Evolutionary conservation across 2,888 invertebrate genomes (phyloP), one percentile per base, ranked within the genome.

Genomic region (Sialis fuliginosa): DNA sequence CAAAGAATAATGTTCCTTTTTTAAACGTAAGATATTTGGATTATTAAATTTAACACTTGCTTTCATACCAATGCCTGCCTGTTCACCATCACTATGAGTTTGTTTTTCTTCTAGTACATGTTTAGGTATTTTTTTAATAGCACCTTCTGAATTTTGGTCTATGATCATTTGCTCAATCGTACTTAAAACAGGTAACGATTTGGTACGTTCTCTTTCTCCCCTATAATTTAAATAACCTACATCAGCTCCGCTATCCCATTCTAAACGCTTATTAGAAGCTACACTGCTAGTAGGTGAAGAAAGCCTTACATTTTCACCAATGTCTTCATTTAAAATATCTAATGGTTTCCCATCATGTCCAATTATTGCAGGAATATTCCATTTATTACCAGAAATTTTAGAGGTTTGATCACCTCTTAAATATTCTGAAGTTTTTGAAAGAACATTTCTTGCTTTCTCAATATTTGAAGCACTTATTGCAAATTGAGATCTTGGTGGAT

Each of bases 191-290:
- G 46, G 46, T 31, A 47, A 31, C 5, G 46, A 47, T 22, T 58
- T 54, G 39, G 55, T 57, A 10, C 59, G 58, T 35, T 62, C 56
- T 53, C 63, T 63, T 6, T 61, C 58, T 47, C 53, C 54, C 42
- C 67, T 67, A 46, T 52, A 56, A 47, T 62, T 62, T 45, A 54
- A 55, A 62, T 88, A 89, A 1, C 89, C 89, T 41, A 89, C 84
- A 66, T 89, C 89, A 1, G 84, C 89, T 30, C 87, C 76, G 35
- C 84, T 87, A 60, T 89, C 89, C 89, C 89, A 89, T 66, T 89
- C 89, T 2, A 89, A 65, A 51, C 80, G 81, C 45, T 79, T 74
- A 56, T 77, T 79, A 1, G 83, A 81, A 45, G 81, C 76, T 0
- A 80, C 64, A 57, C 82, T 81, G 51, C 85, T 86, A 12, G 83